A percentile compares a stretch with the other conserved stretches of the same genome.
These are phyloP conservation scores for Tenebrosternarchus preto DNA, from an alignment of 2,113 vertebrate species.

Conservation along the genomic window DNA sequence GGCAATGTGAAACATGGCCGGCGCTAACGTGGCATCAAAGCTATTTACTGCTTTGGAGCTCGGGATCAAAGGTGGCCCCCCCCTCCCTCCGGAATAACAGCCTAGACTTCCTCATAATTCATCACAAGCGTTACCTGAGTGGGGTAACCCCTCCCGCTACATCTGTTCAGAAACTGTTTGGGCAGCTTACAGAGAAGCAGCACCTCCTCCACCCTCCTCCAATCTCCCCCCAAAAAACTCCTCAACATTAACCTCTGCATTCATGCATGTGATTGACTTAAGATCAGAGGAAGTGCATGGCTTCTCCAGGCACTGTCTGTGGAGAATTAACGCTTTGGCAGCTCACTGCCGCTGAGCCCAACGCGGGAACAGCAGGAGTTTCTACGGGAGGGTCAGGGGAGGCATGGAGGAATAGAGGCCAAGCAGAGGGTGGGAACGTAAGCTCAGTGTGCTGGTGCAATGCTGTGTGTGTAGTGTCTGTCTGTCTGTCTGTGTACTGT, in stretches of 20 bases:
- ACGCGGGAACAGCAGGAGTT: slow-evolving; percentile 26
- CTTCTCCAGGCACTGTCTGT: slow-evolving; percentile 49
- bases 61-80: slow-evolving; percentile 48
- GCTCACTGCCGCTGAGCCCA: slow-evolving; percentile 9
- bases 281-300: slow-evolving; percentile 44
- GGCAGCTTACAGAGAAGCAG: slow-evolving; percentile 22
- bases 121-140: slow-evolving; percentile 46
- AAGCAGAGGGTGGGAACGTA: slow-evolving; percentile 41
- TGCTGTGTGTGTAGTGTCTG: too few species aligned
- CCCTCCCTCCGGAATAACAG: slow-evolving; percentile 31
- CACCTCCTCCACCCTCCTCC: slow-evolving; percentile 26
- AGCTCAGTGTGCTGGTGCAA: not conserved
- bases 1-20: slow-evolving; percentile 34
- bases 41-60: slow-evolving; percentile 41
- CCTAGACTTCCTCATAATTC: slow-evolving; percentile 44
- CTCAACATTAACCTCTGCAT: slow-evolving; percentile 24
- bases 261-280: slow-evolving; percentile 53
- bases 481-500: too few species aligned
- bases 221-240: not conserved
- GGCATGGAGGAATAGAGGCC: not conserved
- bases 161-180: not conserved
- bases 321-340: slow-evolving; percentile 47
- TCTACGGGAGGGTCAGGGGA: slow-evolving; percentile 34
- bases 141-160: slow-evolving; percentile 6
- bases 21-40: slow-evolving; percentile 54